Base-by-base conservation (phyloP, 2,113 vertebrate species). In the Passer montanus region DNA sequence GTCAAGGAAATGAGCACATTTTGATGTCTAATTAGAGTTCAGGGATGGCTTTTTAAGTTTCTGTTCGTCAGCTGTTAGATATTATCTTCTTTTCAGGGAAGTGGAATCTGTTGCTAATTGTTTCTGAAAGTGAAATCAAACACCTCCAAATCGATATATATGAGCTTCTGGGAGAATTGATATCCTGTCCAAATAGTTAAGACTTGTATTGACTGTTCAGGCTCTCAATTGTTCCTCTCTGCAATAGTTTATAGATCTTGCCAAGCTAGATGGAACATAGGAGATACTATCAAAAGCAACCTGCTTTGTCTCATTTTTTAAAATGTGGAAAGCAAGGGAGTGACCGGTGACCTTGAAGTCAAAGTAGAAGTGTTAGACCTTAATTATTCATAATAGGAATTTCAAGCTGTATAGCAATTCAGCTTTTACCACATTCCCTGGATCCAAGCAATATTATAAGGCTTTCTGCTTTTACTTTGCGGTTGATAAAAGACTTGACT, bases 51-150 rank as follows among this genome's bases (percentile, higher is more conserved):
- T 94, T 93, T 85, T 93, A 56, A 53, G 70, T 13, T 49, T 72
- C 15, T 46, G 11, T 72, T 46, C 37, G 94, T 89, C 44, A 68
- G n/a, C 44, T 84, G 49, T 79, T 92, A 53, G 75, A 60, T 7
- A 2, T 47, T 87, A 82, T 46, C n/a, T 66, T 89, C 66, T 89
- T 69, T 67, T 75, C 53, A 70, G 75, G 46, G 55, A 83, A 47
- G 23, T 47, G 70, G 41, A 41, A 41, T 41, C 58, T 91, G 20
- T 84, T 91, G 77, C 69, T 96, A 94, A 93, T 93, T 87, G 93
- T 64, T 95, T 82, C 62, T 89, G 87, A 91, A 94, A 84, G 73
- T 94, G 62, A 95, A 95, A 92, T 84, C n/a, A 58, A 44, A 82
- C 58, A 68, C 66, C 58, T 94, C 44, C 49, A 79, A 92, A 89